Conservation (phyloP, 2,113 vertebrate genomes). For the Sebastes fasciatus region DNA sequence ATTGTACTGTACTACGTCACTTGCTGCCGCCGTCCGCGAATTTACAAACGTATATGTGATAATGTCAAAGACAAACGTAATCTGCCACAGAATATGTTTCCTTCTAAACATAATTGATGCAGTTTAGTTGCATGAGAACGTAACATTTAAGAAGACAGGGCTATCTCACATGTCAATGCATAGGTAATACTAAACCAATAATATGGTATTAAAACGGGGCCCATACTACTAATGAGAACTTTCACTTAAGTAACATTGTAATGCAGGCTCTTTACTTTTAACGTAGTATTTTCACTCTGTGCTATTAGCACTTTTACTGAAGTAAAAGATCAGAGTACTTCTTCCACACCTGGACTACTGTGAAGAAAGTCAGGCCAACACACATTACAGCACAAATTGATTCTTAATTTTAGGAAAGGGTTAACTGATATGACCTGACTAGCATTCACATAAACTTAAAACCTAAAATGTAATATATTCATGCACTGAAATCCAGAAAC, state of each 20-base stretch:
- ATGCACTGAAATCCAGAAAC: slow-evolving; percentile 5
- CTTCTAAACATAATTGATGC: too few species aligned
- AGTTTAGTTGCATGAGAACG: too few species aligned
- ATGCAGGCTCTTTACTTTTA: not conserved
- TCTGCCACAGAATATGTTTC: too few species aligned
- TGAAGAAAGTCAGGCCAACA: not conserved
- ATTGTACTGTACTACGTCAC: too few species aligned
- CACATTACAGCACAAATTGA: not conserved
- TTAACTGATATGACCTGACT: not conserved
- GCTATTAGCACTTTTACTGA: not conserved
- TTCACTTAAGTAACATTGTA: not conserved
- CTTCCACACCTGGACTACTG: not conserved
- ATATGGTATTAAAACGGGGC: not conserved
- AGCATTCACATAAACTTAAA: not conserved
- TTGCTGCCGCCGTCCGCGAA: too few species aligned
- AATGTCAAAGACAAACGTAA: too few species aligned
- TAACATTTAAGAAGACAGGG: too few species aligned
- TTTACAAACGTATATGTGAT: too few species aligned
- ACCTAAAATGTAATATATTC: not conserved
- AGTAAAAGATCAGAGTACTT: slow-evolving; percentile 7
- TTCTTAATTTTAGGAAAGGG: not conserved
- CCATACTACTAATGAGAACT: too few species aligned
- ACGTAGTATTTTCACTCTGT: not conserved
- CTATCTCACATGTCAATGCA: not conserved
- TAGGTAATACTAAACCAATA: not conserved